Evolutionary conservation across 2,113 vertebrate genomes (phyloP), one percentile per base, ranked within the genome.

Genomic region (Xenotilapia leptura): DNA sequence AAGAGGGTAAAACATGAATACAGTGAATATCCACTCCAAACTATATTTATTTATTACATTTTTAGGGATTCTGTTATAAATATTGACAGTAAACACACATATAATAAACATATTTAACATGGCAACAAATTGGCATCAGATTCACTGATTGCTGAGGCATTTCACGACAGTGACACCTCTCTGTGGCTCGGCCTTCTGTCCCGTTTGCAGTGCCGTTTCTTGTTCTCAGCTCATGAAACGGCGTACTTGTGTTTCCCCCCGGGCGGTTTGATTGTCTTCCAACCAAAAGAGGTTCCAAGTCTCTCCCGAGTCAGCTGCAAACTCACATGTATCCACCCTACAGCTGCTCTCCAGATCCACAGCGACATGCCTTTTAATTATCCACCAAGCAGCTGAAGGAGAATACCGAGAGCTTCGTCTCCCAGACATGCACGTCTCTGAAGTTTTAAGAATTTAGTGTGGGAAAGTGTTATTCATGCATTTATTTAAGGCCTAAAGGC

Each of bases 281-380:
- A 86, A 83, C 60, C 47, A 3, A 28, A 54, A 55, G 42, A 55
- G 12, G 0, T 83, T 92, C 79, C 56, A 65, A 75, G 73, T 86
- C 55, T 62, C 38, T 89, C 83, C 56, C 21, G 19, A 84, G 84
- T 89, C 88, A 56, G 89, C 83, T 88, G 87, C 83, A 31, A 38
- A 53, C 83, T 91, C 68, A 12, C 89, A 80, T 4, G 65, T 85
- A 89, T 88, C 87, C 93, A 49, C 93, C 92, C 94, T 82, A 21
- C 94, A 95, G 93, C 95, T 95, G 94, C 86, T 83, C n/a, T 42
- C 36, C 92, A 90, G 79, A 87, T 91, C 88, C 86, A 84, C 80
- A 13, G 1, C 56, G 9, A 83, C 90, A 49, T 28, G 89, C 91
- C 90, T 91, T 91, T 83, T 93, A 93, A 93, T 93, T 93, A 93